Conservation (phyloP, 2,113 vertebrate species). For the Pica pica region DNA sequence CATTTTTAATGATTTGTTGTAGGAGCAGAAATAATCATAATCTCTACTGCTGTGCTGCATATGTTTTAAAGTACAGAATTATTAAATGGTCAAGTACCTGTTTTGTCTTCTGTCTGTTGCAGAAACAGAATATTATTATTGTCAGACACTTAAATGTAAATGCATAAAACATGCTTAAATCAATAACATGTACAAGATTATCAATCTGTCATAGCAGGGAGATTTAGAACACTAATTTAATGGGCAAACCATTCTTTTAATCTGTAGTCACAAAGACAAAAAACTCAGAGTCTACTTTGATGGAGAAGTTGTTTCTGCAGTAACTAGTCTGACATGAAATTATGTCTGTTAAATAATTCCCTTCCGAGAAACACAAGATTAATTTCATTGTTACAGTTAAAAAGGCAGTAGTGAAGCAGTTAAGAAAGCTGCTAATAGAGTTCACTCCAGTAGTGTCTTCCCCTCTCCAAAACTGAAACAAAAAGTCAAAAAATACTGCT, state of each 20-base stretch:
- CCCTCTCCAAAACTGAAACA: not conserved
- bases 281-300: not conserved
- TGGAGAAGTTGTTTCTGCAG: not conserved
- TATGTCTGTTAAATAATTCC: not conserved
- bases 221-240: not conserved
- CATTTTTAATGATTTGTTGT: not conserved
- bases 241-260: not conserved
- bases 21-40: not conserved
- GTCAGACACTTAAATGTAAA: not conserved
- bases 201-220: not conserved
- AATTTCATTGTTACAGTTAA: not conserved
- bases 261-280: not conserved
- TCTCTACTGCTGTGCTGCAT: not conserved
- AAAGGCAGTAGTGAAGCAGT: not conserved
- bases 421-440: not conserved
- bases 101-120: not conserved
- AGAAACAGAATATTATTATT: not conserved
- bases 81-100: not conserved
- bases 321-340: not conserved
- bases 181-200: not conserved
- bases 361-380: not conserved
- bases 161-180: not conserved
- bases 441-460: not conserved
- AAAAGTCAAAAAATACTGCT: not conserved
- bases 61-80: not conserved